These are phyloP conservation scores for Cygnus olor DNA, from an alignment of 2,797 vertebrate species.

Conservation along the genomic window DNA sequence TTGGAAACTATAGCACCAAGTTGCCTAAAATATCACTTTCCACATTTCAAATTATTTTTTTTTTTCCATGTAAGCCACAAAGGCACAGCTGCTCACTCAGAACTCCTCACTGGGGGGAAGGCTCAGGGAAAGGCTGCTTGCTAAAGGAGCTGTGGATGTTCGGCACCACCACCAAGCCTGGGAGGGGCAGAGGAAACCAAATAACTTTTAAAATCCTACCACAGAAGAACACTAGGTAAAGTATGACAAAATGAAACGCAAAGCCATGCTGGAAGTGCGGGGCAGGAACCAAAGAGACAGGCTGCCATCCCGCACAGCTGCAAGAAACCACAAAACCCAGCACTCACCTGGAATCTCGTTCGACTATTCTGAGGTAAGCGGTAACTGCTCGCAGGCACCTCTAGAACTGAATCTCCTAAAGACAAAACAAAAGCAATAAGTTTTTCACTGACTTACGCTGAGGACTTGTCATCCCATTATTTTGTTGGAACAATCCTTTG, in stretches of 20 bases:
- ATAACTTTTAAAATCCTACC: neutral
- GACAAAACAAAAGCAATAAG: slow-evolving; percentile 1
- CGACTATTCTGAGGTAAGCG: neutral
- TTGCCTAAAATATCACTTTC: neutral
- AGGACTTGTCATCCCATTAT: neutral
- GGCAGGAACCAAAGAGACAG: neutral
- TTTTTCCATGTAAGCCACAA: neutral
- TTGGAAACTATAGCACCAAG: neutral
- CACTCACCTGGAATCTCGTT: slow-evolving; percentile 37
- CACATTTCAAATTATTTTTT: neutral
- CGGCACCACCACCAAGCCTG: neutral
- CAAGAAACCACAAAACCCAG: neutral
- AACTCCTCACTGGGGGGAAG: neutral
- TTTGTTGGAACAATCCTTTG: neutral
- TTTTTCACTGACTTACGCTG: neutral
- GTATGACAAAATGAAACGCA: neutral
- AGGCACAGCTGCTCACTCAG: neutral
- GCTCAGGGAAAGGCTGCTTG: neutral
- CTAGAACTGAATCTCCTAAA: slow-evolving; percentile 35
- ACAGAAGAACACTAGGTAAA: neutral
- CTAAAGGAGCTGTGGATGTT: neutral
- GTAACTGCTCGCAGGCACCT: neutral
- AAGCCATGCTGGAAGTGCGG: neutral
- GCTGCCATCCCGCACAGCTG: neutral
- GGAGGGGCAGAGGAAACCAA: neutral